Conservation (phyloP, 2,888 invertebrate genomes). For the Drosophila maculinotata region DNA sequence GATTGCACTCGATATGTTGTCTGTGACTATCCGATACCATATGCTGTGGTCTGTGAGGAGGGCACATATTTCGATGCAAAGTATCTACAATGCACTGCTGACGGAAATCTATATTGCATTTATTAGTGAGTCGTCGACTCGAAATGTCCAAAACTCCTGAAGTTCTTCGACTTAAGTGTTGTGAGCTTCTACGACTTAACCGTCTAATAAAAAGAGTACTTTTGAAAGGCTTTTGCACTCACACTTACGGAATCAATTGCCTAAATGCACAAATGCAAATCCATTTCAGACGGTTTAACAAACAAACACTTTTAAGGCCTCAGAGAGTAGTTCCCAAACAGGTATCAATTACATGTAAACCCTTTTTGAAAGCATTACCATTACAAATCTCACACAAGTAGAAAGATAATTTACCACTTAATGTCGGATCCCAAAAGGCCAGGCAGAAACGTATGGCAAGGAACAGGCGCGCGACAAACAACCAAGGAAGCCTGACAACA, state of each 20-base stretch:
- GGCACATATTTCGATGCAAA: conserved; percentile 25
- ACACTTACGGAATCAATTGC: conserved; percentile 47
- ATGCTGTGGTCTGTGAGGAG: conserved; percentile 24
- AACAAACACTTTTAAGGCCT: conserved; percentile 49
- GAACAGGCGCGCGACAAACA: conserved; percentile 32
- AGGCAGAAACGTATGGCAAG: conserved; percentile 17
- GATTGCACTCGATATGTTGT: conserved; percentile 56
- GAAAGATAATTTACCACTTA: conserved; percentile 71
- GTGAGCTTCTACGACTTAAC: no score
- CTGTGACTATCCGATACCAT: conserved; percentile 64
- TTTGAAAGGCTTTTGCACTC: neutral
- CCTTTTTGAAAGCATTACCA: conserved; percentile 51
- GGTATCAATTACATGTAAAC: conserved; percentile 69
- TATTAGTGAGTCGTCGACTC: no score
- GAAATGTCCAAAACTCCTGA: no score
- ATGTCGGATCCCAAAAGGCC: conserved; percentile 47
- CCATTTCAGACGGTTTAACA: conserved; percentile 25
- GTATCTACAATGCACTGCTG: conserved; percentile 18
- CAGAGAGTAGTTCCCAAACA: neutral
- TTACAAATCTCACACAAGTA: conserved; percentile 31
- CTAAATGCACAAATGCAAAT: conserved; percentile 53
- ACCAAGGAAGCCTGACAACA: conserved; percentile 64
- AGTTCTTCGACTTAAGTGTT: no score
- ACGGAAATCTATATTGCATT: conserved; percentile 1
- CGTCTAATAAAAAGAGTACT: neutral